Evolutionary conservation across 2,113 vertebrate genomes (phyloP), one percentile per base, ranked within the genome.

Genomic region (Gallinago jamesoni): DNA sequence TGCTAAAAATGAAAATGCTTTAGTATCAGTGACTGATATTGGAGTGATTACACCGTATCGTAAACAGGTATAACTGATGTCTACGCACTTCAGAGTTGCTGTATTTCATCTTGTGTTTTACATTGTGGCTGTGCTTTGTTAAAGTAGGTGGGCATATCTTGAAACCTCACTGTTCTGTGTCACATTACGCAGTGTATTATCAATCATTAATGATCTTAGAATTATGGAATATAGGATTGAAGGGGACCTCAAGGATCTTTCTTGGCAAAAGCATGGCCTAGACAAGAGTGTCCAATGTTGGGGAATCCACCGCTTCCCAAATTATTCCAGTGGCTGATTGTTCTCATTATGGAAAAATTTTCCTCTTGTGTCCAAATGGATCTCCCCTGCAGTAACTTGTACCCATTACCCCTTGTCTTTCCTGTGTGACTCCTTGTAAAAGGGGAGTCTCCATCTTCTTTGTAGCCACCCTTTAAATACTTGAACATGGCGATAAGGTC

Each of bases 11-110:
- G 93, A 98, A 57, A 98, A 97, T 41, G 95, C 97, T 55, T 98
- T 96, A 16, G 98, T 99, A 33, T 77, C 97, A 0, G 52, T 95
- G 23, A 70, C 87, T 12, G 98, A 99, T 89, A 98, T 99, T 12
- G 99, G 99, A 22, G 98, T 99, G 80, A 99, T 99, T 74, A 87
- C 99, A 5, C 99, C 99, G 0, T 99, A 99, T 95, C 98, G 92
- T 84, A 99, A 99, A 94, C 99, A 99, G 98, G 99, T 99, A 95
- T 5, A 56, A 62, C 24, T 45, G 43, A 20, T 37, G 33, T 41
- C n/a, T 12, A 21, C 35, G 5, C 48, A 21, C 17, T 43, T 60
- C 28, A 3, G 1, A 70, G 35, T 13, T 77, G 16, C 25, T 79
- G 12, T 59, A 4, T 75, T 78, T 92, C 20, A 12, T 48, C 39